phyloP scores from a whole-genome alignment of 2,113 vertebrate species.

The Engystomops pustulosus region DNA sequence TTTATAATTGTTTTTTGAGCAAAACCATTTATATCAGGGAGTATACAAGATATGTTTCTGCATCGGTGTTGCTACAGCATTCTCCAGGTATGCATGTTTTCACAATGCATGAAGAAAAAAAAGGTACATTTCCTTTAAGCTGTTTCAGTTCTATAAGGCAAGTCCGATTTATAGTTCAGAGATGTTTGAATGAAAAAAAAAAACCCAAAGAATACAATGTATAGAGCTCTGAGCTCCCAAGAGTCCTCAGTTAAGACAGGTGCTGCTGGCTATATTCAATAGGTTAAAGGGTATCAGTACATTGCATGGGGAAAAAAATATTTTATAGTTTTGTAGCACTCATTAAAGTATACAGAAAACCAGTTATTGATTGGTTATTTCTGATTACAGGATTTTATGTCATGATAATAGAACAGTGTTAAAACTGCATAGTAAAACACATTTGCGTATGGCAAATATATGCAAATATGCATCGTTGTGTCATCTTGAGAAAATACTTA shows the following conservation, averaged over 20 bases:
- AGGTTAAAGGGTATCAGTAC: background rate
- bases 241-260: background rate
- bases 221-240: background rate
- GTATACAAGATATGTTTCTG: too few relatives aligned
- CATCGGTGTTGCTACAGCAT: too few relatives aligned
- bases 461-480: too few relatives aligned
- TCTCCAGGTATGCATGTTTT: too few relatives aligned
- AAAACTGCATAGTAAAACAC: too few relatives aligned
- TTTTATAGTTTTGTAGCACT: background rate
- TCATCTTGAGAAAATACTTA: too few relatives aligned
- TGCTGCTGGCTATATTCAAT: slow-evolving; percentile 6
- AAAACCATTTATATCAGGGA: too few relatives aligned
- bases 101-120: too few relatives aligned
- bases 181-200: background rate
- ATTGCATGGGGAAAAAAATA: background rate
- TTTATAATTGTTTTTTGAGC: too few relatives aligned
- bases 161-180: background rate
- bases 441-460: too few relatives aligned
- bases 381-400: background rate
- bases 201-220: background rate
- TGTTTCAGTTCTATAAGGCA: background rate
- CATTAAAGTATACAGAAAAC: background rate
- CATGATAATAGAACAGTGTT: too few relatives aligned
- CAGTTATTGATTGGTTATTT: background rate
- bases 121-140: too few relatives aligned